Evolutionary conservation across 2,113 vertebrate genomes (phyloP).

Genomic region (Anhinga rufa): DNA sequence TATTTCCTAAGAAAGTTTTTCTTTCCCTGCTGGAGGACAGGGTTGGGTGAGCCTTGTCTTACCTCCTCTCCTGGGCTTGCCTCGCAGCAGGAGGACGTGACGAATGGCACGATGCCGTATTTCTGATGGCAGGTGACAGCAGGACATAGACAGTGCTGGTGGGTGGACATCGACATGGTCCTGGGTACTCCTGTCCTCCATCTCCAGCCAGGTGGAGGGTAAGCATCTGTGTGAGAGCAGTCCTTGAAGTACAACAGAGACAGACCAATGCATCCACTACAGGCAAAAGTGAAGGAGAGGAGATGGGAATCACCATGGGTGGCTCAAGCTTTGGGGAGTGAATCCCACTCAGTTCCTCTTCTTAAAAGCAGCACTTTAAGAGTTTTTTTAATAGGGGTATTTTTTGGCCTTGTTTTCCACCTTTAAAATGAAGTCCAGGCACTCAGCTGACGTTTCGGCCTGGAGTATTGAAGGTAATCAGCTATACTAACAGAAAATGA

Average conservation of each 20-base stretch:
- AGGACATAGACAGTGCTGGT: not conserved
- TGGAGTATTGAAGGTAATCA: not conserved
- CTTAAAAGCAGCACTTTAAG: not conserved
- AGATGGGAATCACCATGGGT: not conserved
- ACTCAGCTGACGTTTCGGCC: not conserved
- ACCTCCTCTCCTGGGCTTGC: not conserved
- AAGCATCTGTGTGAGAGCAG: not conserved
- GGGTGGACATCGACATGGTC: too few species aligned
- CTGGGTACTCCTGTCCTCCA: too few species aligned
- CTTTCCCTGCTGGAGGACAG: not conserved
- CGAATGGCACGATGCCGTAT: accelerated
- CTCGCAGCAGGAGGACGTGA: not conserved
- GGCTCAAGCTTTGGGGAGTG: not conserved
- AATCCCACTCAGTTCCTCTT: not conserved
- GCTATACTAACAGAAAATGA: not conserved
- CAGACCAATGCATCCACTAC: not conserved
- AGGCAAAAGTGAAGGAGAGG: not conserved
- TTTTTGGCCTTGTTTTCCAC: not conserved
- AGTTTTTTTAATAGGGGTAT: not conserved
- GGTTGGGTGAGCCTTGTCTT: not conserved
- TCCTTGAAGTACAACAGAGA: not conserved
- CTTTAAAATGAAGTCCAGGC: not conserved
- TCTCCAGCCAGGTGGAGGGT: not conserved
- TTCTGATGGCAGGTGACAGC: not conserved
- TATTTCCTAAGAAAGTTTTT: not conserved